Percentiles rank a stretch among this genome's conserved stretches.
Evolutionary conservation across 2,113 vertebrate species (phyloP).

Genomic region (Ailurus styani): DNA sequence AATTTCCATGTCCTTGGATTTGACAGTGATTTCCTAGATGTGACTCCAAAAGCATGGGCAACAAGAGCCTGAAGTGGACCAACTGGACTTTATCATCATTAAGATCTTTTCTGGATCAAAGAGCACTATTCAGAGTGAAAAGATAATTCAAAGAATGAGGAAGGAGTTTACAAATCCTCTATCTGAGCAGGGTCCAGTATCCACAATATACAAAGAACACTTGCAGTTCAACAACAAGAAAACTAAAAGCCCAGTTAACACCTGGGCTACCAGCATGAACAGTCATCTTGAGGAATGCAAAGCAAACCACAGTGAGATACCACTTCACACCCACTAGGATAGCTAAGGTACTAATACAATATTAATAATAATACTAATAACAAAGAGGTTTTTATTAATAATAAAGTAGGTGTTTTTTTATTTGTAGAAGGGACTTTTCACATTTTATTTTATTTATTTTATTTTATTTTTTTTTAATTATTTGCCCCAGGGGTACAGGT

Average conservation of each 20-base stretch:
- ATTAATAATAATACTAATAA: too few species aligned
- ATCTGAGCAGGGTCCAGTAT: background rate
- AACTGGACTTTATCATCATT: background rate
- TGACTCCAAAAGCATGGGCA: background rate
- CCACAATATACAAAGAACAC: background rate
- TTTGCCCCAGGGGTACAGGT: too few species aligned
- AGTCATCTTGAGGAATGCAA: too few species aligned
- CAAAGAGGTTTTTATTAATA: too few species aligned
- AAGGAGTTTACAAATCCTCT: background rate
- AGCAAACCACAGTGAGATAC: fast-evolving
- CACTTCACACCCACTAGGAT: too few species aligned
- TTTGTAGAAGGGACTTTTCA: too few species aligned
- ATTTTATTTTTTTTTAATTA: too few species aligned
- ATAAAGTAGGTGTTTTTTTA: too few species aligned
- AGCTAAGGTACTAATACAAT: background rate
- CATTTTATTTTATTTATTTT: too few species aligned
- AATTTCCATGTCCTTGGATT: background rate
- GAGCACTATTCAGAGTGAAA: background rate
- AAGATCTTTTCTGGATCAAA: background rate
- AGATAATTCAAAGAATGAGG: background rate
- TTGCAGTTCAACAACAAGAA: background rate
- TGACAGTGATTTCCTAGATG: background rate
- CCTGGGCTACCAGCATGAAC: fast-evolving
- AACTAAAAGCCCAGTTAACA: background rate
- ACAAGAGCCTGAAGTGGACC: background rate